Conservation (phyloP, 2,888 invertebrate species). For the Sinodicranocentrus sp. region DNA sequence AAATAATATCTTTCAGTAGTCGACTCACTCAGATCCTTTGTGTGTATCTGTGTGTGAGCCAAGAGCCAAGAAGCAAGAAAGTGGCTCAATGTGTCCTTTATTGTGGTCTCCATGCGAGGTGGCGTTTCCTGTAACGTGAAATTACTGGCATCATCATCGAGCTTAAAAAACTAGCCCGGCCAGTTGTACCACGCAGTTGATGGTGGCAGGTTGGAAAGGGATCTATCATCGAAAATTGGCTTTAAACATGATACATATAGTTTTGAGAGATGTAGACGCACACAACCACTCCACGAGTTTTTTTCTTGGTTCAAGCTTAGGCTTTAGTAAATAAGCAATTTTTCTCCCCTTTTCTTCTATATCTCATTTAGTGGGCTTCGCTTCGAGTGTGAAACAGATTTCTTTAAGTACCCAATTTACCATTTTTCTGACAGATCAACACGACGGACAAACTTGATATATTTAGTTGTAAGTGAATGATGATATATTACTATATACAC, state of each 20-base stretch:
- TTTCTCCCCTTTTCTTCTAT: conserved; percentile 10
- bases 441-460: no score
- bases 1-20: neutral
- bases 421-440: neutral
- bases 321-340: conserved; percentile 8
- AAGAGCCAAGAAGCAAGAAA: neutral
- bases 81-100: conserved; percentile 30
- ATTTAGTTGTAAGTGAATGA: no score
- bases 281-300: neutral
- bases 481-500: no score
- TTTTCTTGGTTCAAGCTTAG: neutral
- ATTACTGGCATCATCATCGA: neutral
- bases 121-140: neutral
- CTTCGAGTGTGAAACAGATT: conserved; percentile 30
- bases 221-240: conserved; percentile 48
- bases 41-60: no score
- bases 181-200: conserved; percentile 10
- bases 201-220: conserved; percentile 18
- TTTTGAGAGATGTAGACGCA: neutral
- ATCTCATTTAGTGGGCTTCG: conserved; percentile 25
- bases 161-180: conserved; percentile 12
- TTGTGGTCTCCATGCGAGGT: conserved; percentile 13
- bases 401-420: conserved; percentile 27
- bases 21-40: no score
- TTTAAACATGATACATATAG: conserved; percentile 25